Base-by-base conservation (phyloP, 2,888 invertebrate genomes). In the Lacanobia wlatinum region DNA sequence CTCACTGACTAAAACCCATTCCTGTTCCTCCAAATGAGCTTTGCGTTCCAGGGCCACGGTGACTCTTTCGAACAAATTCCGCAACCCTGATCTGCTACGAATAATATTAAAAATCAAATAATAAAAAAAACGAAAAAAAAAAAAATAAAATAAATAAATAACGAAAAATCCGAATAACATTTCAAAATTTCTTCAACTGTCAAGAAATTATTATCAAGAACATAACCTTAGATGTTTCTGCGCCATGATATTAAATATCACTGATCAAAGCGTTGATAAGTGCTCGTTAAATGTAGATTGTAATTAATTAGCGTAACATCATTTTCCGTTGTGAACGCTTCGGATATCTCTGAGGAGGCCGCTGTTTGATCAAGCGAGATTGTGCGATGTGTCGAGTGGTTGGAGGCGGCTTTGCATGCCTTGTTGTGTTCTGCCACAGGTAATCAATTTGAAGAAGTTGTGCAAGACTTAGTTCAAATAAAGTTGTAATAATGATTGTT, bases 281-380 rank as follows among this genome's bases (percentile, higher is more conserved):
- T 61, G 75, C 38, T 62, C 40, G 46, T 69, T 74, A 61, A 56
- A 67, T 52, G n/a, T 66, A 8, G 63, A 73, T 59, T 61, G 50
- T 67, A 73, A 67, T 78, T 77, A 77, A 78, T 78, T 78, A 73
- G 43, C 21, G 50, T 60, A 1, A 60, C 16, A 63, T 58, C 23
- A 52, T 63, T 46, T 59, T 52, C n/a, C 43, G 59, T 55, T 55
- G 12, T 53, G 55, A 55, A 53, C 55, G 63, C 56, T 65, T 73
- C 23, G 28, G 21, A 56, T 65, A 46, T 38, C 53, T 38, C 16
- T 34, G 61, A 23, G 40, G 50, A 28, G 46, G 55, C 53, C 43
- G 18, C 4, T 69, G 69, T 64, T 78, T 68, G 68, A 55, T 78
- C 60, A 73, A 56, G 38, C 46, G 58, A 63, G 28, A 46, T 66